These are phyloP conservation scores for Diorhabda sublineata DNA, from an alignment of 1,140 invertebrate species.

Conservation along the genomic window DNA sequence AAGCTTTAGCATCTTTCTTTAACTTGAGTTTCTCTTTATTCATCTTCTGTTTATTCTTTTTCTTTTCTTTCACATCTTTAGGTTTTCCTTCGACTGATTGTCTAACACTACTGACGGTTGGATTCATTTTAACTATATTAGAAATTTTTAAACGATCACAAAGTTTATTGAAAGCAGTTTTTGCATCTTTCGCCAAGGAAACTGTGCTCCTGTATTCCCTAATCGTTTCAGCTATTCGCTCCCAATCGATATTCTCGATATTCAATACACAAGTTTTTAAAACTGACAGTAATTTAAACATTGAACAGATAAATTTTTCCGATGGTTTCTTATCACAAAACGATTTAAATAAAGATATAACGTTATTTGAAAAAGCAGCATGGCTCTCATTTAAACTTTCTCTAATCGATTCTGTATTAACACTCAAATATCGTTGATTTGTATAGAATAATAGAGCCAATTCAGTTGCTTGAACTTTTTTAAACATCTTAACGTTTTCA, in stretches of 20 bases:
- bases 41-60: conserved; percentile 39
- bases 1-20: conserved; percentile 49
- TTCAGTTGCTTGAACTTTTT: conserved; percentile 61
- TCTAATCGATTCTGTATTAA: conserved; percentile 31
- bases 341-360: conserved; percentile 41
- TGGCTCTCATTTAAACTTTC: conserved; percentile 43
- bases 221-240: conserved; percentile 41
- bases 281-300: conserved; percentile 46
- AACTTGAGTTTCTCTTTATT: conserved; percentile 47
- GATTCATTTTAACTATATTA: conserved; percentile 39
- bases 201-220: conserved; percentile 41
- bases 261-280: conserved; percentile 45
- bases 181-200: conserved; percentile 47
- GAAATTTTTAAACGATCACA: conserved; percentile 44
- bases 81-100: conserved; percentile 29
- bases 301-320: conserved; percentile 48
- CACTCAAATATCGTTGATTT: conserved; percentile 49
- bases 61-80: conserved; percentile 40
- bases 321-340: conserved; percentile 38
- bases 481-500: conserved; percentile 56
- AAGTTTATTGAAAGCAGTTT: conserved; percentile 50
- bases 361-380: conserved; percentile 42
- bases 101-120: conserved; percentile 11
- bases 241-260: conserved; percentile 43
- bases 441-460: conserved; percentile 59